Percentiles rank a stretch among this genome's conserved stretches.
phyloP scores from a whole-genome alignment of 2,113 vertebrate genomes.

The Ranitomeya imitator region DNA sequence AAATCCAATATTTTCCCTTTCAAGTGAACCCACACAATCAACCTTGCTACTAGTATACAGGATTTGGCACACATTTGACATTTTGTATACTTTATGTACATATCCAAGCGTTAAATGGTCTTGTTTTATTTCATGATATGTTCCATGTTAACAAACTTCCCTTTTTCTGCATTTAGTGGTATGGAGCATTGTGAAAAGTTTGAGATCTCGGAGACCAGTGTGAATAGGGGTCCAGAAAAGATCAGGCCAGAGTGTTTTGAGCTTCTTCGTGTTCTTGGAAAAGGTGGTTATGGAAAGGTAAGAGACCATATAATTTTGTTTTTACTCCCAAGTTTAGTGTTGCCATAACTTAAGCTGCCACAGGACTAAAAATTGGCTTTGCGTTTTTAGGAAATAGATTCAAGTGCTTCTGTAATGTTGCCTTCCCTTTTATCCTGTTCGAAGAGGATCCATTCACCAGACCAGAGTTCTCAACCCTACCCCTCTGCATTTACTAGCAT shows the following conservation, averaged over 20 bases:
- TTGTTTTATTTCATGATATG: neutral
- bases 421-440: too few species aligned
- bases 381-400: too few species aligned
- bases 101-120: neutral
- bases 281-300: constrained; percentile 98
- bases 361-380: too few species aligned
- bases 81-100: neutral
- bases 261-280: constrained; percentile 92
- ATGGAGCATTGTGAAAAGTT: constrained; percentile 98
- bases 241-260: constrained; percentile 98
- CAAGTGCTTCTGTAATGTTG: too few species aligned
- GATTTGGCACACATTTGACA: neutral
- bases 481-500: too few species aligned
- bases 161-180: constrained; percentile 72
- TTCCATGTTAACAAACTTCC: neutral
- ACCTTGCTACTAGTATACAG: neutral
- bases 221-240: constrained; percentile 97
- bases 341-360: too few species aligned
- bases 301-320: constrained; percentile 54
- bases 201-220: constrained; percentile 97
- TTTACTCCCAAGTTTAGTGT: too few species aligned
- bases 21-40: neutral
- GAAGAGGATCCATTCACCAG: too few species aligned
- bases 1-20: neutral
- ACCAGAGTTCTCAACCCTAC: too few species aligned